A percentile compares a stretch with the other conserved stretches of the same genome.
phyloP scores from a whole-genome alignment of 2,888 invertebrate genomes.

The Trichogramma dendrolimi region DNA sequence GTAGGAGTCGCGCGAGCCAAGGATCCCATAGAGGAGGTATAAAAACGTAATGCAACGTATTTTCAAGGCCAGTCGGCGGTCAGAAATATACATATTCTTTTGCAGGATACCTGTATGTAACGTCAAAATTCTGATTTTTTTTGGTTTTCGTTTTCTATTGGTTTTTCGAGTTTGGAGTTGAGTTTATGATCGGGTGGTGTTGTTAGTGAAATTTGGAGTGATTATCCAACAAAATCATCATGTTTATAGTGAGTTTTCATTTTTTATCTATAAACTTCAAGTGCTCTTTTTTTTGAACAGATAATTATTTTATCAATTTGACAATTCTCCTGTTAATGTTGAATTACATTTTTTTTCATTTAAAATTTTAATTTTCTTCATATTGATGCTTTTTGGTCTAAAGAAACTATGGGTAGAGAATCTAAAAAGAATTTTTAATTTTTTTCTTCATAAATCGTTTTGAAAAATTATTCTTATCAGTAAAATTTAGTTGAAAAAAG shows the following conservation, averaged over 20 bases:
- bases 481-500: background rate
- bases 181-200: background rate
- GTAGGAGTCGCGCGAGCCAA: no score
- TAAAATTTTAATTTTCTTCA: background rate
- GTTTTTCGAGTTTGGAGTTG: background rate
- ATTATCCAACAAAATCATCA: slow-evolving; percentile 4
- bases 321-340: background rate
- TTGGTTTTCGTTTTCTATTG: background rate
- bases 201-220: background rate
- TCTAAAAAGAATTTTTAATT: background rate
- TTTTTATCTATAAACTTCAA: background rate
- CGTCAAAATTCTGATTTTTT: background rate
- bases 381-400: background rate
- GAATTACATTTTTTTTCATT: background rate
- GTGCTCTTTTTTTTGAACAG: background rate
- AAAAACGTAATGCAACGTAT: slow-evolving; percentile 23
- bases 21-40: slow-evolving; percentile 11
- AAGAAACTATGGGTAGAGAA: background rate
- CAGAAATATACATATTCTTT: slow-evolving; percentile 7
- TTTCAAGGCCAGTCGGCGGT: slow-evolving; percentile 24
- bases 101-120: background rate
- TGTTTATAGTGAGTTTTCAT: slow-evolving; percentile 19
- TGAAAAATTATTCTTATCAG: background rate
- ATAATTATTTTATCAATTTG: no score
- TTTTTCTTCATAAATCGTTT: background rate